Percentiles rank a stretch among this genome's conserved stretches.
Conservation (phyloP, 2,797 vertebrate species). For the Psittacula echo region DNA sequence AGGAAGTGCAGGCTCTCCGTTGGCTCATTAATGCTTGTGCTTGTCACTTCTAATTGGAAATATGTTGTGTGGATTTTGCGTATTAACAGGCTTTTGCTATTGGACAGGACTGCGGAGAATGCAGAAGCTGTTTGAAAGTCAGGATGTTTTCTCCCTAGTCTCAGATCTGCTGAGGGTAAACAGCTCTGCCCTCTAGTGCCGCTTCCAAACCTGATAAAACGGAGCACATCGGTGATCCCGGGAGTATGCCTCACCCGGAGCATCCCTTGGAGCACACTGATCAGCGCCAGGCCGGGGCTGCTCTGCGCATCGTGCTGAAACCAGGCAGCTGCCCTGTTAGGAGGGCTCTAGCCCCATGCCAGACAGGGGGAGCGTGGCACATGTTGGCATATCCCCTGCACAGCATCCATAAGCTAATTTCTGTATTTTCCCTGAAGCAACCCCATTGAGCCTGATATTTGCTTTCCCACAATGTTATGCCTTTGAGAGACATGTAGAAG, state of each 20-base stretch:
- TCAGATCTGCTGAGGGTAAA: neutral
- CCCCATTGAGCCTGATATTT: neutral
- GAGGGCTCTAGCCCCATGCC: neutral
- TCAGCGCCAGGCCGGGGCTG: neutral
- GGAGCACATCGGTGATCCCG: rapidly evolving
- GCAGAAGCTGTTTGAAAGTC: neutral
- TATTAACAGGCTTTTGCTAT: neutral
- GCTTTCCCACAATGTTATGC: constrained; percentile 25
- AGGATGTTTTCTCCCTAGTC: neutral
- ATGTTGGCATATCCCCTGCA: neutral
- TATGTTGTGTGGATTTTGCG: neutral
- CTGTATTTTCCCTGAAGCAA: neutral
- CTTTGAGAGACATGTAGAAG: constrained; percentile 35
- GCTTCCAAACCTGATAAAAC: neutral
- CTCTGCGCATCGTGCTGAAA: neutral
- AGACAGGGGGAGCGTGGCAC: neutral
- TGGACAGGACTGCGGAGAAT: neutral
- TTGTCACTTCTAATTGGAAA: neutral
- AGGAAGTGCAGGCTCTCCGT: neutral
- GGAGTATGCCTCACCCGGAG: neutral
- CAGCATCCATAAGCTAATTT: neutral
- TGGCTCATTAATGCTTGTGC: neutral
- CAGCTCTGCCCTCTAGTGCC: constrained; percentile 61
- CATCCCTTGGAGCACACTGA: neutral
- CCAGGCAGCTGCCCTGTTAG: neutral